A percentile compares a stretch with the other conserved stretches of the same genome.
Conservation (phyloP, 2,888 invertebrate genomes). For the Carpatolechia fugitivella region DNA sequence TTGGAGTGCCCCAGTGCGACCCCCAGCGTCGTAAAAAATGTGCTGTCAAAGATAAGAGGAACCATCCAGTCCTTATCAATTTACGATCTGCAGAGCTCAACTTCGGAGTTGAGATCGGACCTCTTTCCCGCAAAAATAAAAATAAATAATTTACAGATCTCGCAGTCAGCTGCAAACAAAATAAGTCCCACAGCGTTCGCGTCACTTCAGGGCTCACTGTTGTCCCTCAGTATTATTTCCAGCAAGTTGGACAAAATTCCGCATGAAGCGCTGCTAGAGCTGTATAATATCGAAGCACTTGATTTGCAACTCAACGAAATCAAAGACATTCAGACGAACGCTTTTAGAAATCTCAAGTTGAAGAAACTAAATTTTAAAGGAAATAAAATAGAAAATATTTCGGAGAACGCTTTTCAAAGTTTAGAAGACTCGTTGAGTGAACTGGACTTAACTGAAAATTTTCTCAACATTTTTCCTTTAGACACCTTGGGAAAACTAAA, state of each 20-base stretch:
- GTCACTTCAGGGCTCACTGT: constrained; percentile 84
- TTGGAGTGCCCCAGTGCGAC: constrained; percentile 93
- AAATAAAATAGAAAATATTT: constrained; percentile 89
- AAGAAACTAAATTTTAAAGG: constrained; percentile 91
- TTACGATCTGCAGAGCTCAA: constrained; percentile 91
- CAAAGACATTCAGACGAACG: constrained; percentile 88
- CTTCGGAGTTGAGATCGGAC: constrained; percentile 85
- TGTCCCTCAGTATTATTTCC: constrained; percentile 87
- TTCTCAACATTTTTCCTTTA: constrained; percentile 89
- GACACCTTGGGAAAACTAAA: constrained; percentile 87
- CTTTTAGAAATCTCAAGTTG: constrained; percentile 89
- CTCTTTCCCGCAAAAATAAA: constrained; percentile 85
- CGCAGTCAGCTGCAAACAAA: constrained; percentile 85
- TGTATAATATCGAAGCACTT: constrained; percentile 85
- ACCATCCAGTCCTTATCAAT: constrained; percentile 91
- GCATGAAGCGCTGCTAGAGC: constrained; percentile 85
- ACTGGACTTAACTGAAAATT: constrained; percentile 92
- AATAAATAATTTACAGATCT: constrained; percentile 87
- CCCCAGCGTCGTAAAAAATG: constrained; percentile 84
- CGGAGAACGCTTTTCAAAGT: constrained; percentile 90
- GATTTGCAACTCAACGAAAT: constrained; percentile 94
- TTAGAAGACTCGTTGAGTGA: constrained; percentile 88
- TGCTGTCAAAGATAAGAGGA: constrained; percentile 84
- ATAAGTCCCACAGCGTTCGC: constrained; percentile 84
- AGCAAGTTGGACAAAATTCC: constrained; percentile 87